These are phyloP conservation scores for Pampusana beccarii DNA, from an alignment of 2,113 vertebrate genomes.

Conservation along the genomic window DNA sequence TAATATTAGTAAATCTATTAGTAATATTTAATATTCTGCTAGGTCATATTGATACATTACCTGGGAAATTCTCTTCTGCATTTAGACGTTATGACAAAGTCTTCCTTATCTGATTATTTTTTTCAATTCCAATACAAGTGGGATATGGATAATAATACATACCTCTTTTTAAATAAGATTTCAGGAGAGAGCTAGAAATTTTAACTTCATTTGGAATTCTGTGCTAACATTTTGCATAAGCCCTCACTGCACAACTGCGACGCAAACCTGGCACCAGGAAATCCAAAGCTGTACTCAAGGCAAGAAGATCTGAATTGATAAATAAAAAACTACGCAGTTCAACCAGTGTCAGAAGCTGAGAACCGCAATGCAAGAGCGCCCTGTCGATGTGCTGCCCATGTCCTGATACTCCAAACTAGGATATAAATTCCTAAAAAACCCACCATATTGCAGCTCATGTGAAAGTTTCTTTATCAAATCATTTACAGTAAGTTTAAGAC, in stretches of 20 bases:
- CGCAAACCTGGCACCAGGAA: background rate
- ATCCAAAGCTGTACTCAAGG: background rate
- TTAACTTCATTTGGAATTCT: background rate
- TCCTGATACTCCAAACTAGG: background rate
- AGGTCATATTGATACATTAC: background rate
- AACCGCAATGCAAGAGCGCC: background rate
- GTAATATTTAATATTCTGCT: background rate
- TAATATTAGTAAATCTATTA: background rate
- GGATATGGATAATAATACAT: background rate
- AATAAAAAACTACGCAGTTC: background rate
- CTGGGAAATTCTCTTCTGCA: background rate
- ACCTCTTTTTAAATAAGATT: background rate
- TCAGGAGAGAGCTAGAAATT: background rate
- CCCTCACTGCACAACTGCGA: background rate
- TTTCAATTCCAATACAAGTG: background rate
- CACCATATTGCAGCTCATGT: background rate
- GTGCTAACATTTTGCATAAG: background rate
- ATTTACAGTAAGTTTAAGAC: background rate
- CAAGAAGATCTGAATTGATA: background rate
- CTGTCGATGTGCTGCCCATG: rapidly evolving
- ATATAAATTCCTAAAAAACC: background rate
- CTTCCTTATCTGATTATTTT: background rate
- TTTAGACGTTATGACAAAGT: background rate
- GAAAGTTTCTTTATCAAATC: background rate
- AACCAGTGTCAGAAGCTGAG: background rate